Evolutionary conservation across 2,888 invertebrate species (phyloP).

Genomic region (Platycnemis pennipes): DNA sequence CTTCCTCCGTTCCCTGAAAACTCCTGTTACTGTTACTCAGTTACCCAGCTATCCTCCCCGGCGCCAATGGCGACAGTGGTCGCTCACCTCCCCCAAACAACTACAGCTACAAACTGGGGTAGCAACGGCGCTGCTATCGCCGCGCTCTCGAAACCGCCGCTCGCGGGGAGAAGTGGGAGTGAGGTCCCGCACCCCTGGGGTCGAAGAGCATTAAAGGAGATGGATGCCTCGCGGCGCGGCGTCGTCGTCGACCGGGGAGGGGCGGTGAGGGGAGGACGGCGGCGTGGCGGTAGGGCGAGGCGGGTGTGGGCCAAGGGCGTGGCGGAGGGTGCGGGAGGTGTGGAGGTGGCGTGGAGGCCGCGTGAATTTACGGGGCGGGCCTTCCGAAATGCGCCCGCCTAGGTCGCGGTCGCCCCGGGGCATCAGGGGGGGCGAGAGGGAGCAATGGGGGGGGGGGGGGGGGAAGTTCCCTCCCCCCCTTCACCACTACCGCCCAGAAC

Average conservation of each 20-base stretch:
- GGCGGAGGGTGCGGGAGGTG: background rate
- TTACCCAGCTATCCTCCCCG: too few relatives aligned
- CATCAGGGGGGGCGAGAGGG: background rate
- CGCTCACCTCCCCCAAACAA: too few relatives aligned
- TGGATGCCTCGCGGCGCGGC: background rate
- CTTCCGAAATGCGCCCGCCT: background rate
- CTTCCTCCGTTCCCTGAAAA: too few relatives aligned
- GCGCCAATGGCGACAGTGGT: too few relatives aligned
- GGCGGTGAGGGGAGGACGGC: background rate
- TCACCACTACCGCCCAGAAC: too few relatives aligned
- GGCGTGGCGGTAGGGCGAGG: background rate
- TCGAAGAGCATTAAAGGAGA: background rate
- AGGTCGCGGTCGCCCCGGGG: background rate
- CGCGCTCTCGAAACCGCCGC: too few relatives aligned
- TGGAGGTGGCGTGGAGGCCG: background rate
- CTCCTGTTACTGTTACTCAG: too few relatives aligned
- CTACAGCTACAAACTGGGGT: too few relatives aligned
- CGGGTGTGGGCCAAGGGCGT: slow-evolving; percentile 22
- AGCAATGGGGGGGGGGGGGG: background rate
- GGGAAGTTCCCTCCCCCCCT: background rate
- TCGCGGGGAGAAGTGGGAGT: too few relatives aligned
- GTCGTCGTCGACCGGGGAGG: background rate
- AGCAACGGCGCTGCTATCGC: too few relatives aligned
- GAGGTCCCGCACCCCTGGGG: too few relatives aligned
- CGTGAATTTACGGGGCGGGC: background rate